Evolutionary conservation across 1,140 invertebrate species (phyloP), one percentile per base, ranked within the genome.

Genomic region (Diachasmimorpha longicaudata): DNA sequence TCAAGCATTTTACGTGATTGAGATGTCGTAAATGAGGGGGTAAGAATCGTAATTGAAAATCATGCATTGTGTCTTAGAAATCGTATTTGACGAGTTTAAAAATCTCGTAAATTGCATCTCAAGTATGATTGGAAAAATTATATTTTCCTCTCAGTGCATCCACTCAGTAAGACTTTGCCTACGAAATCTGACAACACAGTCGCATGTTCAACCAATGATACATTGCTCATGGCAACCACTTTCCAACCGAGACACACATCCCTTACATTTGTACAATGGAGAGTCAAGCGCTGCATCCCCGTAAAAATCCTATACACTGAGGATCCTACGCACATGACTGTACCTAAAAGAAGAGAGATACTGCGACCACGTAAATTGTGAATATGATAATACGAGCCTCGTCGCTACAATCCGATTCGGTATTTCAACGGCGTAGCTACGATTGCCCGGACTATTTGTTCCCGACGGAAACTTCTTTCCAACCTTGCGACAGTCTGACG

Each of bases 361-460:
- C 66, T 16, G 16, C 36, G 76, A 78, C 76, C 76, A 78, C 82
- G 82, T 85, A 84, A 87, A 87, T 87, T 86, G 83, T 86, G 84
- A 85, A 86, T 86, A 86, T 86, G 86, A 86, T 87, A 86, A 87
- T 86, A 72, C 44, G 31, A 46, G 23, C 6, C 58, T 63, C 23
- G 58, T 84, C 78, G 81, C 81, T 77, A 80, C 83, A 86, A 86
- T 85, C 83, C 84, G 86, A 86, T 85, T 84, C 81, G 81, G 85
- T 85, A 87, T 86, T 87, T 87, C 85, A 86, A 80, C 79, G 79
- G 85, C 84, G 85, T 85, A 83, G 80, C 83, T 84, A 81, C 85
- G 85, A 85, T 86, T 86, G 85, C 85, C 83, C 79, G 76, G 80
- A 39, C 85, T 81, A 87, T 87, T 86, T 87, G 85, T 87, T 85